phyloP scores from a whole-genome alignment of 2,797 vertebrate species.

The Euphonia xanthogaster region DNA sequence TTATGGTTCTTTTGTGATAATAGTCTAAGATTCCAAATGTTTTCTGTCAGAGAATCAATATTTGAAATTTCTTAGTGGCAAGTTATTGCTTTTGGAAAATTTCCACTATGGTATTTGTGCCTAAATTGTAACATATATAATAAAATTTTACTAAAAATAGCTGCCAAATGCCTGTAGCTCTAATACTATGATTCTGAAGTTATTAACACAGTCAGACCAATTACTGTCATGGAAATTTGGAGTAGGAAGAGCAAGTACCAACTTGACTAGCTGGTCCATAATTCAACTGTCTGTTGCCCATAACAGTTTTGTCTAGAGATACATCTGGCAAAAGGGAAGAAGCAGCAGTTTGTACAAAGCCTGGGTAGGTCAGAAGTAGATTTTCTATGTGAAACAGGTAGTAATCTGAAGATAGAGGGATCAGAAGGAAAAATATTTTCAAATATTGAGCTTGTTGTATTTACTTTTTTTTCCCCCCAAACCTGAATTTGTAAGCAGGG shows the following conservation, averaged over 20 bases:
- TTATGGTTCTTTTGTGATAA: not conserved
- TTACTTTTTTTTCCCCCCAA: not conserved
- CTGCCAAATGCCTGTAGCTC: not conserved
- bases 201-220: not conserved
- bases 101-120: not conserved
- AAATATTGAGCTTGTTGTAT: not conserved
- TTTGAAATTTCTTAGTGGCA: not conserved
- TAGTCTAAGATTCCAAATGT: not conserved
- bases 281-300: not conserved
- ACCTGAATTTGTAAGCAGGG: not conserved
- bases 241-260: not conserved
- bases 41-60: conserved; percentile 13
- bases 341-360: not conserved
- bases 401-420: not conserved
- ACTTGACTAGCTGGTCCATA: not conserved
- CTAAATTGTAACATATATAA: not conserved
- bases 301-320: not conserved
- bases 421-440: not conserved
- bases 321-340: not conserved
- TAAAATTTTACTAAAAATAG: not conserved
- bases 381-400: not conserved
- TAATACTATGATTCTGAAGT: not conserved
- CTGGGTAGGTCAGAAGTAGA: not conserved
- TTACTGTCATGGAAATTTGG: not conserved
- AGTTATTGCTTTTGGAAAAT: conserved; percentile 1